Evolutionary conservation across 2,888 invertebrate genomes (phyloP).

Genomic region (Catocala sponsa): DNA sequence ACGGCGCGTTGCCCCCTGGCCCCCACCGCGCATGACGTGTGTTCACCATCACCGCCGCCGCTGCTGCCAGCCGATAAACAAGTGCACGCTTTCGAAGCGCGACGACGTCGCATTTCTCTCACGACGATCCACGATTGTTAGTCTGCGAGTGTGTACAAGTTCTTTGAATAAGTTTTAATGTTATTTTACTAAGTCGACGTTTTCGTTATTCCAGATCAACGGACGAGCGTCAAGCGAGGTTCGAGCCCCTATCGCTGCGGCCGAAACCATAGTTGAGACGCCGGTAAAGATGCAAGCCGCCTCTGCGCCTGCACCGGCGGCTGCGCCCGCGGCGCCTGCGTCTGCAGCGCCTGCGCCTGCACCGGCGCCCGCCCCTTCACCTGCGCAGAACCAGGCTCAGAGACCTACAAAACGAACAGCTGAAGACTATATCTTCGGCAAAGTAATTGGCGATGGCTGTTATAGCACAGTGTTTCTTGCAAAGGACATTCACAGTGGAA

Average conservation of each 20-base stretch:
- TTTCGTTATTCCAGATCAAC: conserved; percentile 78
- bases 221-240: conserved; percentile 77
- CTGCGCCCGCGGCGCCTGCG: conserved; percentile 72
- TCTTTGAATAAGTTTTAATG: conserved; percentile 44
- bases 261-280: conserved; percentile 83
- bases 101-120: conserved; percentile 64
- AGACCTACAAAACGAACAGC: conserved; percentile 91
- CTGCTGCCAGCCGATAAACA: conserved; percentile 67
- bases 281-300: conserved; percentile 85
- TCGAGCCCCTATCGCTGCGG: conserved; percentile 86
- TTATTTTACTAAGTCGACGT: conserved; percentile 36
- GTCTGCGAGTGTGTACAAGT: conserved; percentile 49
- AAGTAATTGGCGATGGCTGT: conserved; percentile 98
- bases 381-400: conserved; percentile 76
- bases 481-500: conserved; percentile 95
- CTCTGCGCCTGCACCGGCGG: conserved; percentile 78
- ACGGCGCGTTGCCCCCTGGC: conserved; percentile 72
- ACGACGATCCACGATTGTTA: conserved; percentile 51
- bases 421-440: conserved; percentile 98
- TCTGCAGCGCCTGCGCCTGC: conserved; percentile 75
- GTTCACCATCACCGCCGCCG: conserved; percentile 49
- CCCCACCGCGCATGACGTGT: conserved; percentile 71
- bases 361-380: conserved; percentile 75
- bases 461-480: conserved; percentile 98
- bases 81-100: conserved; percentile 71